Percentiles rank a stretch among this genome's conserved stretches.
phyloP scores from a whole-genome alignment of 2,888 invertebrate genomes.

The Venustoraphidia nigricollis region DNA sequence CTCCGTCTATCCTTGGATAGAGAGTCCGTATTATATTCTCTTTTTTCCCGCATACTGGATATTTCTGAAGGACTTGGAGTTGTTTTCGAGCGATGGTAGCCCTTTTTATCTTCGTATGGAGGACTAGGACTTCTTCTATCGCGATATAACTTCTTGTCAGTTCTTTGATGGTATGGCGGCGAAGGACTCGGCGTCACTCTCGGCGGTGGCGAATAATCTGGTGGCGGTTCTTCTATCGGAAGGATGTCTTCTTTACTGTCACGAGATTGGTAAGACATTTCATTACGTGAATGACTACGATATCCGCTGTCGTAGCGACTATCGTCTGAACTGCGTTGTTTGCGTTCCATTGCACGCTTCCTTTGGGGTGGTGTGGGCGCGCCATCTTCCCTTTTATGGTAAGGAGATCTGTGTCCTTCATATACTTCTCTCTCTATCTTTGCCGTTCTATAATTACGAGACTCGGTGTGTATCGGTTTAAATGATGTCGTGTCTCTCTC shows the following conservation, averaged over 20 bases:
- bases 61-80: neutral
- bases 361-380: conserved; percentile 52
- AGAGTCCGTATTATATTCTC: too few species aligned
- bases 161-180: conserved; percentile 20
- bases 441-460: neutral
- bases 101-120: neutral
- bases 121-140: neutral
- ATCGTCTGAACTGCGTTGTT: conserved; percentile 35
- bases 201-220: conserved; percentile 53
- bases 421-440: neutral
- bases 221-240: conserved; percentile 46
- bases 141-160: too few species aligned
- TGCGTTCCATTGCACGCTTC: conserved; percentile 38
- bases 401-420: neutral
- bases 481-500: neutral
- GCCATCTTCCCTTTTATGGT: conserved; percentile 14
- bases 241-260: conserved; percentile 20
- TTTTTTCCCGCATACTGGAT: too few species aligned
- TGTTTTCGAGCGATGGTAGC: neutral
- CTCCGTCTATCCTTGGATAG: too few species aligned
- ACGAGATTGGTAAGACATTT: conserved; percentile 25
- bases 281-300: conserved; percentile 38
- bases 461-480: neutral
- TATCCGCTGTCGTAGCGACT: conserved; percentile 40
- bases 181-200: conserved; percentile 23